These are phyloP conservation scores for Bathynomus jamesi DNA, from an alignment of 1,140 invertebrate genomes.

Conservation along the genomic window DNA sequence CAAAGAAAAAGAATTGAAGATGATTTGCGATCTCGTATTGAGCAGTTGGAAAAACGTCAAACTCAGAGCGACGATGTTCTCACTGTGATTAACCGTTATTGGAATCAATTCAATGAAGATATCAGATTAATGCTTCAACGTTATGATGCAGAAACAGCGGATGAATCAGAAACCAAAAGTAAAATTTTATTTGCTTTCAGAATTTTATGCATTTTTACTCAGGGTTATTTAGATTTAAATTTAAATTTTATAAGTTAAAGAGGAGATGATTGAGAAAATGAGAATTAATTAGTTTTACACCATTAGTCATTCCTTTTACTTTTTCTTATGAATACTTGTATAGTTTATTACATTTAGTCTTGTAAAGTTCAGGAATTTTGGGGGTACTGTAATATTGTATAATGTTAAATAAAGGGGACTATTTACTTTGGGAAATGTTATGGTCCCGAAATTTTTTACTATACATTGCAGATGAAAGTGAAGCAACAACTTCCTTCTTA, in stretches of 20 bases:
- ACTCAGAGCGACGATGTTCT: slow-evolving; percentile 95
- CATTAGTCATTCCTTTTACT: no score
- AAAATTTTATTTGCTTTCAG: slow-evolving; percentile 41
- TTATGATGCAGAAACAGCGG: slow-evolving; percentile 94
- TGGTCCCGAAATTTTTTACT: not conserved
- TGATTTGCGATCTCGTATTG: slow-evolving; percentile 83
- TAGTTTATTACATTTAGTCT: no score
- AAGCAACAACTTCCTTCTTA: slow-evolving; percentile 91
- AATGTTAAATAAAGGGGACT: no score
- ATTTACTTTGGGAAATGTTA: no score
- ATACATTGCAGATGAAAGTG: slow-evolving; percentile 73
- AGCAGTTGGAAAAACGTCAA: slow-evolving; percentile 92
- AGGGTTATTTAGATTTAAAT: not conserved
- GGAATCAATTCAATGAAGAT: slow-evolving; percentile 97
- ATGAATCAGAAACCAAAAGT: slow-evolving; percentile 92
- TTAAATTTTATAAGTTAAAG: no score
- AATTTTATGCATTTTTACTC: no score
- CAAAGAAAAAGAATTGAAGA: slow-evolving; percentile 80
- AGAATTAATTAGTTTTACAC: no score
- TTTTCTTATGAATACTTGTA: no score
- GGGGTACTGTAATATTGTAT: no score
- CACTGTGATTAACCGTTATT: slow-evolving; percentile 96
- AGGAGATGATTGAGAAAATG: no score
- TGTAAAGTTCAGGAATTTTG: no score
- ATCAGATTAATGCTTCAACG: slow-evolving; percentile 85